Percentiles rank a stretch among this genome's conserved stretches.
Evolutionary conservation across 2,113 vertebrate species (phyloP).

Genomic region (Lycocorax pyrrhopterus): DNA sequence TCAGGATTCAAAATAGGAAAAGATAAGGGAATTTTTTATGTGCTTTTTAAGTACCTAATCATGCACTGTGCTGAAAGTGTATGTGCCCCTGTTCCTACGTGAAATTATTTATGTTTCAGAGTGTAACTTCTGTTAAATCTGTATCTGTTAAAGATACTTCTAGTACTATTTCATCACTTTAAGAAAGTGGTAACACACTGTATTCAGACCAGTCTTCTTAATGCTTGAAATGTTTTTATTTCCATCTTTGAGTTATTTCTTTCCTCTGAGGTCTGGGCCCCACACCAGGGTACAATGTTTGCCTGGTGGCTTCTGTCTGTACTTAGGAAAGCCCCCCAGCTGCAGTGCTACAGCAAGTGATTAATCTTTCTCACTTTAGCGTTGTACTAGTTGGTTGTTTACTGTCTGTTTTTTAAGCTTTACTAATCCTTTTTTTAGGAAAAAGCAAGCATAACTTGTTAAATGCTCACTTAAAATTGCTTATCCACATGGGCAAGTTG

Average conservation of each 20-base stretch:
- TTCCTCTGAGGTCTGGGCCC: not conserved
- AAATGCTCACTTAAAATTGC: not conserved
- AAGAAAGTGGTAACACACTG: not conserved
- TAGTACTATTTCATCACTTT: not conserved
- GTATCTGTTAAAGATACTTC: not conserved
- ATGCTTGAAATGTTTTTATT: not conserved
- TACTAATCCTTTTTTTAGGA: not conserved
- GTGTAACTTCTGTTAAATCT: not conserved
- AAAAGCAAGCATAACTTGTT: not conserved
- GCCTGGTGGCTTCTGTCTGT: not conserved
- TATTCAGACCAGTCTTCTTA: not conserved
- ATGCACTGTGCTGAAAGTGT: not conserved
- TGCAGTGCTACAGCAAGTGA: not conserved
- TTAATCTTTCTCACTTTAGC: not conserved
- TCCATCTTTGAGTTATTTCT: not conserved
- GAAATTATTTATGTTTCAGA: not conserved
- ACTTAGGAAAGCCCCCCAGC: fast-evolving
- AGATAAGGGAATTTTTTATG: not conserved
- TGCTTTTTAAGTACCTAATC: not conserved
- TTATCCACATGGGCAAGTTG: not conserved
- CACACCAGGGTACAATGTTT: not conserved
- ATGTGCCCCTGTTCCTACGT: not conserved
- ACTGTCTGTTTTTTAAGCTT: not conserved
- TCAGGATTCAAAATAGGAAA: not conserved
- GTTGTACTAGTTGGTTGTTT: not conserved